These are phyloP conservation scores for Recurvirostra avosetta DNA, from an alignment of 2,113 vertebrate genomes.

Conservation along the genomic window DNA sequence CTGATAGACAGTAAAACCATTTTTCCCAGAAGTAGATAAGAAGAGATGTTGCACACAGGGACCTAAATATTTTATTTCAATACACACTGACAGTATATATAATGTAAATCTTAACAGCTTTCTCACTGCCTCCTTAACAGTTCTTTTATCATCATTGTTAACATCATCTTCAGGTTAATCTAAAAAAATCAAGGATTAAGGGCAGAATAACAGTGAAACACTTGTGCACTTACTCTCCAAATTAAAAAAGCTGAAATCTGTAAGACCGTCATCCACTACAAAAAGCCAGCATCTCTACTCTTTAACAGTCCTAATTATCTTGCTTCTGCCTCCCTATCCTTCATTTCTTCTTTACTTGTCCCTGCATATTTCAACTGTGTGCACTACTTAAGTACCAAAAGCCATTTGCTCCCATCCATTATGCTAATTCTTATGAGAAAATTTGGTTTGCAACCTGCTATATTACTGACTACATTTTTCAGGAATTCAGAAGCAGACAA, in stretches of 20 bases:
- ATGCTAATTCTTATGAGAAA: not conserved
- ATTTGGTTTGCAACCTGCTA: not conserved
- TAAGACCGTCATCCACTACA: not conserved
- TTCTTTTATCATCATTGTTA: not conserved
- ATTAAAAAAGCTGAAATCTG: not conserved
- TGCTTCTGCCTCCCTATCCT: not conserved
- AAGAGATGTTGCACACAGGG: not conserved
- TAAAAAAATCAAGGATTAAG: not conserved
- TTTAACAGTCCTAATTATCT: not conserved
- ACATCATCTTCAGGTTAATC: not conserved
- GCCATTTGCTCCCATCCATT: not conserved
- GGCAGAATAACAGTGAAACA: not conserved
- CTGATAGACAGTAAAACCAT: not conserved
- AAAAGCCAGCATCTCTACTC: not conserved
- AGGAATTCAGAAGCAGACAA: not conserved
- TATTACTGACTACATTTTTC: not conserved
- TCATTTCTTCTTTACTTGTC: not conserved
- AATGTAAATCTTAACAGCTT: not conserved
- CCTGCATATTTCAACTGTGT: not conserved
- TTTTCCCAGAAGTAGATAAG: not conserved
- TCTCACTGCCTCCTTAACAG: not conserved
- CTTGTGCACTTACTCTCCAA: not conserved
- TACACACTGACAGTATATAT: not conserved
- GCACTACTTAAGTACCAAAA: not conserved
- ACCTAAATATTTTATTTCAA: not conserved